Evolutionary conservation across 2,113 vertebrate species (phyloP).

Genomic region (Lagopus muta): DNA sequence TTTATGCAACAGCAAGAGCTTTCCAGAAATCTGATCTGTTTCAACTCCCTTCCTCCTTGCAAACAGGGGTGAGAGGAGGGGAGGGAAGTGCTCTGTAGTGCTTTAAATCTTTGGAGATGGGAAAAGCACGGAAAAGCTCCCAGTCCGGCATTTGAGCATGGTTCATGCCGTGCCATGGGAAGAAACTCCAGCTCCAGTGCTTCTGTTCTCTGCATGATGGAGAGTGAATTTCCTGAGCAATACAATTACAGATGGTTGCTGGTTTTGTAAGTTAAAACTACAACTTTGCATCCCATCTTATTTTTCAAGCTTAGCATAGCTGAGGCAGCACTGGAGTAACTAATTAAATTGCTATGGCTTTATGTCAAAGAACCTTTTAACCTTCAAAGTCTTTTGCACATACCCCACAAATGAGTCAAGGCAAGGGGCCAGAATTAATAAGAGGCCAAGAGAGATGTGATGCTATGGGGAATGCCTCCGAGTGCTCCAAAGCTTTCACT

Average conservation of each 20-base stretch:
- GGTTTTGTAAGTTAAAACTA: conserved; percentile 39
- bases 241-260: conserved; percentile 41
- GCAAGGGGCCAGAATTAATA: not conserved
- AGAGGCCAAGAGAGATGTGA: not conserved
- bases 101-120: not conserved
- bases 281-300: conserved; percentile 32
- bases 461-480: not conserved
- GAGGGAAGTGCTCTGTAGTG: not conserved
- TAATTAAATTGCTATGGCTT: conserved; percentile 22
- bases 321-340: conserved; percentile 11
- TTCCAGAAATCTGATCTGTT: not conserved
- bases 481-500: not conserved
- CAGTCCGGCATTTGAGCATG: not conserved
- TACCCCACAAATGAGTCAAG: not conserved
- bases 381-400: not conserved
- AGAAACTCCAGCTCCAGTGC: not conserved
- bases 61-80: not conserved
- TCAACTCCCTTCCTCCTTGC: not conserved
- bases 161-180: not conserved
- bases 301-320: conserved; percentile 20
- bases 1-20: not conserved
- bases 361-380: conserved; percentile 6
- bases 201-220: not conserved
- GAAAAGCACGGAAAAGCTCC: not conserved
- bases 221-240: conserved; percentile 20